Conservation (phyloP, 2,888 invertebrate species). For the Toxonevra muliebris region DNA sequence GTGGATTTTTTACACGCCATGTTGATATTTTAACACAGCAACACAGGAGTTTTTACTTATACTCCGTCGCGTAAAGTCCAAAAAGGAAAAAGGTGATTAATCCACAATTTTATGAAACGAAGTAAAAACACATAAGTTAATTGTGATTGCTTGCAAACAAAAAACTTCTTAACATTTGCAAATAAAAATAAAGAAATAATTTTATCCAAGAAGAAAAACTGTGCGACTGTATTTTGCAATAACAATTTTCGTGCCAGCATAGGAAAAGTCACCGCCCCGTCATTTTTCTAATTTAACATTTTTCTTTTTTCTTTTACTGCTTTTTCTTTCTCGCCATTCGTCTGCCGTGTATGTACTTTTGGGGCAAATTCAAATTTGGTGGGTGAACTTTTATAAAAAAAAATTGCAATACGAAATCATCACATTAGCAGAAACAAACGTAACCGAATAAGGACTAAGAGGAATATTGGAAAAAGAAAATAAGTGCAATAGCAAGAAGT, state of each 20-base stretch:
- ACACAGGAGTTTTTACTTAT: constrained; percentile 1
- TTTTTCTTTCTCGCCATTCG: constrained; percentile 22
- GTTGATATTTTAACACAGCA: constrained; percentile 37
- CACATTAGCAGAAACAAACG: constrained; percentile 32
- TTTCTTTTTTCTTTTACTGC: constrained; percentile 52
- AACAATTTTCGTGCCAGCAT: too few species aligned
- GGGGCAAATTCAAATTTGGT: constrained; percentile 19
- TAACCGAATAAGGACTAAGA: constrained; percentile 15
- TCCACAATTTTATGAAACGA: constrained; percentile 38
- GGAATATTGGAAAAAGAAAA: constrained; percentile 20
- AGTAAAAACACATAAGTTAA: constrained; percentile 16
- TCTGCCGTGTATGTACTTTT: constrained; percentile 25
- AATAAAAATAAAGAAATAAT: too few species aligned
- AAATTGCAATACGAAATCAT: constrained; percentile 23
- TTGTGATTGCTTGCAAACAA: too few species aligned
- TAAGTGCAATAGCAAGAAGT: constrained; percentile 15
- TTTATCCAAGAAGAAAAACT: too few species aligned
- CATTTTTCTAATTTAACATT: constrained; percentile 43
- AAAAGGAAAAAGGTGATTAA: constrained; percentile 45
- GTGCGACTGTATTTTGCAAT: too few species aligned
- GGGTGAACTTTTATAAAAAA: constrained; percentile 20
- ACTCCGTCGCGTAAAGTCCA: constrained; percentile 42
- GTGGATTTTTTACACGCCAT: constrained; percentile 39
- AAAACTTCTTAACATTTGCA: too few species aligned
- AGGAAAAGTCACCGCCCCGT: constrained; percentile 34